These are phyloP conservation scores for Halcyon smyrnensis DNA, from an alignment of 2,797 vertebrate species.

Conservation along the genomic window DNA sequence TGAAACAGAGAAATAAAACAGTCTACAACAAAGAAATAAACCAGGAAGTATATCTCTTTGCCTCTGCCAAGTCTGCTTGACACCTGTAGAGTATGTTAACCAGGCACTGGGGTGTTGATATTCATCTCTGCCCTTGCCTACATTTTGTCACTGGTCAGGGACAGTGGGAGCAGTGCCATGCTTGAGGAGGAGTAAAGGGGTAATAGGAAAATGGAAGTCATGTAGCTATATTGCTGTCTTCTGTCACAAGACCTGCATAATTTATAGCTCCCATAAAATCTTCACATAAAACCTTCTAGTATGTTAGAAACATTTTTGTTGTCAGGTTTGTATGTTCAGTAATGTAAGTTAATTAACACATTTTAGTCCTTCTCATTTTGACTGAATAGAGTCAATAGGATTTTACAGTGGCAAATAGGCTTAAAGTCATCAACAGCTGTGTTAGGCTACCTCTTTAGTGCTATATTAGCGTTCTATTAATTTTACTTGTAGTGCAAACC, in stretches of 20 bases:
- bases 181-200: not conserved
- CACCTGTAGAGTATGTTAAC: not conserved
- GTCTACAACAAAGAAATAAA: not conserved
- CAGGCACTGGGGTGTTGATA: fast-evolving
- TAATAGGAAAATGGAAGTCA: not conserved
- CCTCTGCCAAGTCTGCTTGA: not conserved
- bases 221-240: not conserved
- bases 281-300: not conserved
- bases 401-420: not conserved
- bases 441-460: not conserved
- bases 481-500: not conserved
- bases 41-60: not conserved
- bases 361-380: not conserved
- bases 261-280: not conserved
- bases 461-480: not conserved
- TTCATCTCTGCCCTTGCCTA: not conserved
- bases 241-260: not conserved
- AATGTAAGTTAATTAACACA: not conserved
- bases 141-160: fast-evolving
- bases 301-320: not conserved
- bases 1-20: not conserved
- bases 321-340: not conserved
- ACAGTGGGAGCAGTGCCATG: fast-evolving
- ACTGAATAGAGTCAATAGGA: not conserved
- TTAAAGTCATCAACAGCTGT: not conserved